Evolutionary conservation across 2,797 vertebrate species (phyloP), one percentile per base, ranked within the genome.

Genomic region (Graptemys geographica): DNA sequence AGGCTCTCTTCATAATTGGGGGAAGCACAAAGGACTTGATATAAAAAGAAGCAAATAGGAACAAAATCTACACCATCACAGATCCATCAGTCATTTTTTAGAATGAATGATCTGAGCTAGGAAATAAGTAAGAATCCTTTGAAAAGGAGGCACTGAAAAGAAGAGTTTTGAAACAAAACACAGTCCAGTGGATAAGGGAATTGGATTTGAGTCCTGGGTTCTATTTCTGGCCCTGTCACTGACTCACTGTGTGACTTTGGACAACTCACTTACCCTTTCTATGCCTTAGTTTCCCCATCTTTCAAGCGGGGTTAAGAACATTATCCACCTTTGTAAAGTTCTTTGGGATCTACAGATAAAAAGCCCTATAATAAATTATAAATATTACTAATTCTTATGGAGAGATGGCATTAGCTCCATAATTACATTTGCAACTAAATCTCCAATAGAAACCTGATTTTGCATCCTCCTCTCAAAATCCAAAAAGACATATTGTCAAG

Each of bases 151-250:
- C 8, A 83, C 82, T 31, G 65, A 79, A 93, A 53, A 12, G 49
- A 81, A 89, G 76, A 79, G 12, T 18, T 47, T 59, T 79, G 87
- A 65, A 72, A 31, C 28, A 83, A 56, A 51, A 1, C 10, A 69
- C 21, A 49, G 33, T 37, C 51, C 33, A 8, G 28, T 27, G 25
- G n/a, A 18, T 57, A 82, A 74, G 6, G 53, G 51, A 92, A 52
- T 1, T 0, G 0, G 82, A 53, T 0, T 0, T 23, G 12, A 16
- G 5, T 21, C 15, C 2, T 84, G 53, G 88, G 65, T 33, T 76
- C 53, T 18, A 2, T 49, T 86, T 89, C 53, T 78, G 94, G 19
- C 25, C 53, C 82, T 79, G n/a, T 41, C 76, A 18, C 25, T 47
- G 44, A 78, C 25, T 47, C 23, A 44, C 27, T 78, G 27, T 31